Evolutionary conservation across 2,113 vertebrate species (phyloP).

Genomic region (Paraplagusia blochii): DNA sequence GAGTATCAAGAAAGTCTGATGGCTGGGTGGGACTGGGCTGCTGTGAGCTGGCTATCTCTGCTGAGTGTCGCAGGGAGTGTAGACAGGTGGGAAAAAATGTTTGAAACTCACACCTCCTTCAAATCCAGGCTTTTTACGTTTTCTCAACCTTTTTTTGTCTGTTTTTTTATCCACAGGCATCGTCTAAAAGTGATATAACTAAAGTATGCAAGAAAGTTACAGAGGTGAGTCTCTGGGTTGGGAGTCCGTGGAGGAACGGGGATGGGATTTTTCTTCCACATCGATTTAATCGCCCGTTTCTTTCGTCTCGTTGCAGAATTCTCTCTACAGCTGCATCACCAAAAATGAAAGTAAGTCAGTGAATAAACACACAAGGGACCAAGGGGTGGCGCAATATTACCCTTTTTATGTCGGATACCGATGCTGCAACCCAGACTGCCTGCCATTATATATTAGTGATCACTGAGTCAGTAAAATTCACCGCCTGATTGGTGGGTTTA

Average conservation of each 20-base stretch:
- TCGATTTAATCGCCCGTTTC: constrained; percentile 17
- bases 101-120: background rate
- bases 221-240: constrained; percentile 78
- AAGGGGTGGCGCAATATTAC: background rate
- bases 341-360: constrained; percentile 97
- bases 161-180: constrained; percentile 78
- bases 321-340: constrained; percentile 97
- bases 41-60: constrained; percentile 92
- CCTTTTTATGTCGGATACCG: too few relatives aligned
- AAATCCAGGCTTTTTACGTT: too few relatives aligned
- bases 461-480: too few relatives aligned
- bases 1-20: constrained; percentile 91
- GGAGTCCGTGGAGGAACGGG: too few relatives aligned
- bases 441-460: too few relatives aligned
- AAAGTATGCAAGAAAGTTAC: constrained; percentile 95
- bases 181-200: constrained; percentile 90
- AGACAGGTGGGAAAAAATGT: constrained; percentile 81
- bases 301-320: constrained; percentile 80
- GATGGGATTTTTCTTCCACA: too few relatives aligned
- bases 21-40: constrained; percentile 98
- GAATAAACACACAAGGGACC: background rate
- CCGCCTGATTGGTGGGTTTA: too few relatives aligned
- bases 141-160: background rate
- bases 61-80: constrained; percentile 91
- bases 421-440: too few relatives aligned